phyloP scores from a whole-genome alignment of 2,797 vertebrate species.

The Acanthiza pusilla region DNA sequence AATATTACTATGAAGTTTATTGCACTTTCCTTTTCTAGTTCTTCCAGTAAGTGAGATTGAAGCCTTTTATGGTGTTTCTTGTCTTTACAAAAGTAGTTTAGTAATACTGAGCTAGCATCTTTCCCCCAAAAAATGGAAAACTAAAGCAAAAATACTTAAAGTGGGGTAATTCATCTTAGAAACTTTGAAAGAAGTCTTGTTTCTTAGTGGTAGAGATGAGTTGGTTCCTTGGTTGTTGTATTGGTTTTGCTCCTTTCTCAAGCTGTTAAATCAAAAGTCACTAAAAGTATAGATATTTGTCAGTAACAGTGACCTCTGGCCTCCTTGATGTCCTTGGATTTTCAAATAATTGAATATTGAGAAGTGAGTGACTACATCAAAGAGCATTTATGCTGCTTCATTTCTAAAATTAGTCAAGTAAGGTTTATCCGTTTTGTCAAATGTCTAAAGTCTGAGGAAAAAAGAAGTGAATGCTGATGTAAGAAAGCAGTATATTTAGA shows the following conservation, averaged over 20 bases:
- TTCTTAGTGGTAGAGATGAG: neutral
- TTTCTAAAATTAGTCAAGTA: neutral
- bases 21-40: neutral
- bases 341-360: neutral
- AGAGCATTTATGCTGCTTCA: neutral
- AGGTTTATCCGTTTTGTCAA: neutral
- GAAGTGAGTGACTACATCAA: rapidly evolving
- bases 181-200: neutral
- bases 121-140: neutral
- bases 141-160: neutral
- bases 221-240: neutral
- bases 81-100: neutral
- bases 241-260: neutral
- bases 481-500: neutral
- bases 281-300: neutral
- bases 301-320: neutral
- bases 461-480: neutral
- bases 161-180: neutral
- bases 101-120: neutral
- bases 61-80: neutral
- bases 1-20: neutral
- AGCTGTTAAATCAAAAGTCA: neutral
- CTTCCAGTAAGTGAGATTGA: neutral
- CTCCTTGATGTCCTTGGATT: neutral
- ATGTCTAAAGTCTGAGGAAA: neutral